phyloP scores from a whole-genome alignment of 2,113 vertebrate genomes.

The Rhynchopsitta pachyrhyncha region DNA sequence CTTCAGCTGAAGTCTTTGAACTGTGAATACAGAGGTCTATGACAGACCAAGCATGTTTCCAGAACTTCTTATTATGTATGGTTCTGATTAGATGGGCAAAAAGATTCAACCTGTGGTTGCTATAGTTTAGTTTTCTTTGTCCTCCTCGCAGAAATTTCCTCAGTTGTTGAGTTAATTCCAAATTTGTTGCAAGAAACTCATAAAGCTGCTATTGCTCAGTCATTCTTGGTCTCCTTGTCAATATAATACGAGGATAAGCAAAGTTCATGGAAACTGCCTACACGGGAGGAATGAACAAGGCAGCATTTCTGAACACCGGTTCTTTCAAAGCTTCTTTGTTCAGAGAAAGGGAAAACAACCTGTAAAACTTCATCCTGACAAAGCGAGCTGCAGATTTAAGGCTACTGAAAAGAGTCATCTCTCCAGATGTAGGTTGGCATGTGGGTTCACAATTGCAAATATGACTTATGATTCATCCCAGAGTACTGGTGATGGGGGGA shows the following conservation, averaged over 20 bases:
- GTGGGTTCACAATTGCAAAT: slow-evolving; percentile 35
- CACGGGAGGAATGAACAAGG: neutral
- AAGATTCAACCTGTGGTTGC: neutral
- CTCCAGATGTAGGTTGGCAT: slow-evolving; percentile 50
- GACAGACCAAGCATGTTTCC: neutral
- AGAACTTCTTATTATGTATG: neutral
- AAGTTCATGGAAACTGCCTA: slow-evolving; percentile 20
- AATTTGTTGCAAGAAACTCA: neutral
- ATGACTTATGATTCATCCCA: slow-evolving; percentile 54
- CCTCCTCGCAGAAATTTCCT: neutral
- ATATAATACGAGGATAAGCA: neutral
- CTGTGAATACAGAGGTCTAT: neutral
- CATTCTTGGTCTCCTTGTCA: neutral
- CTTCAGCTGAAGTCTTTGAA: neutral
- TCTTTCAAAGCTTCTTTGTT: slow-evolving; percentile 55
- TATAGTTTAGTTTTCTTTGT: neutral
- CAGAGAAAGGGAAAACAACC: slow-evolving; percentile 21
- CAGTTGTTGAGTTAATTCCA: neutral
- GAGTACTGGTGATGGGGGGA: neutral
- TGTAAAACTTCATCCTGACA: slow-evolving; percentile 13
- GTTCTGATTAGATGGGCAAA: neutral
- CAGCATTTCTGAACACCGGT: neutral
- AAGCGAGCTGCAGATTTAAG: slow-evolving; percentile 30
- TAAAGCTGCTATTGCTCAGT: slow-evolving; percentile 20
- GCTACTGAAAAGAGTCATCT: slow-evolving; percentile 29